phyloP scores from a whole-genome alignment of 2,888 invertebrate species.

The Andrena minutula region DNA sequence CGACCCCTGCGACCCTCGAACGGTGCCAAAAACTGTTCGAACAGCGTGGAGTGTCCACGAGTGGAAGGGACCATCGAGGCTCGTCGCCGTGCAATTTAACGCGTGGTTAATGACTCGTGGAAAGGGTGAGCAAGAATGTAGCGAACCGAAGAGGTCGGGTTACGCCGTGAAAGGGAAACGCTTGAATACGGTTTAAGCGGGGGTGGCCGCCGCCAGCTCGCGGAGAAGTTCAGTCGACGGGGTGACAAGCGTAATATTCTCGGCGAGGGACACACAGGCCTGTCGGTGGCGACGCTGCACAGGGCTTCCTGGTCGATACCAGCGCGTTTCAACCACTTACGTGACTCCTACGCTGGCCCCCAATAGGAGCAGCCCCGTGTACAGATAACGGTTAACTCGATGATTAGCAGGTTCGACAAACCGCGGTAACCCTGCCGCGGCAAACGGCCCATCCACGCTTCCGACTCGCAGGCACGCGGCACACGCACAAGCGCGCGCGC shows the following conservation, averaged over 20 bases:
- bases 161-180: conserved; percentile 72
- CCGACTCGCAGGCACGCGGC: conserved; percentile 17
- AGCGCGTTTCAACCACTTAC: conserved; percentile 69
- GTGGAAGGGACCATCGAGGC: not conserved
- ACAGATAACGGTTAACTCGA: conserved; percentile 73
- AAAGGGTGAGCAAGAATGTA: conserved; percentile 70
- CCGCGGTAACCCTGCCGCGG: conserved; percentile 38
- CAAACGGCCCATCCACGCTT: conserved; percentile 42
- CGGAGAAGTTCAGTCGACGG: conserved; percentile 57
- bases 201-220: conserved; percentile 65
- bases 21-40: conserved; percentile 34
- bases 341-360: conserved; percentile 37
- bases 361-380: conserved; percentile 44
- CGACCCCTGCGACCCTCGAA: too few relatives aligned
- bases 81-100: conserved; percentile 63
- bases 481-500: conserved; percentile 15
- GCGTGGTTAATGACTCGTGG: conserved; percentile 72
- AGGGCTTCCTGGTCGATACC: conserved; percentile 79
- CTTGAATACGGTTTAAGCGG: conserved; percentile 74
- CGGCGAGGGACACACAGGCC: conserved; percentile 65
- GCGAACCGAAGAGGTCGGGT: conserved; percentile 68
- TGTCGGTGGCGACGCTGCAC: conserved; percentile 45
- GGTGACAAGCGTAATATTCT: conserved; percentile 78
- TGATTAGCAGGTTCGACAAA: conserved; percentile 73
- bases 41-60: conserved; percentile 20